Conservation (phyloP, 1,140 invertebrate genomes). For the Pachyrhynchus sulphureomaculatus region DNA sequence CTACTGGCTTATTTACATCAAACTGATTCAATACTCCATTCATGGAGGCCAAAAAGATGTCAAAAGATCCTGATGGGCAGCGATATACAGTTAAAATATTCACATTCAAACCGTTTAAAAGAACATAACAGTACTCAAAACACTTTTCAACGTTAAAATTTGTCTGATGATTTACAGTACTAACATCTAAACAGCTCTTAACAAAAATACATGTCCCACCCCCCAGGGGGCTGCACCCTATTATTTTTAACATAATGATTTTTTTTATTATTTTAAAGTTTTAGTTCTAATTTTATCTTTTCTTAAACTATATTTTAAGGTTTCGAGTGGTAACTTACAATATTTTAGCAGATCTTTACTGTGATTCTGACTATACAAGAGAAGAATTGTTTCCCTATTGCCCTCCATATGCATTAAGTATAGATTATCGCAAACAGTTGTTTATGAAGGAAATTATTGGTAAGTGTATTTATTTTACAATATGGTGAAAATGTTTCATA, state of each 20-base stretch:
- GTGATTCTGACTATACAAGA: slow-evolving; percentile 77
- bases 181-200: too few relatives aligned
- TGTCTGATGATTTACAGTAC: too few relatives aligned
- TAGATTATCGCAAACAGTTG: slow-evolving; percentile 86
- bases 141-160: too few relatives aligned
- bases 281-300: slow-evolving; percentile 3
- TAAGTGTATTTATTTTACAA: slow-evolving; percentile 44
- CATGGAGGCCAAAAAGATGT: too few relatives aligned
- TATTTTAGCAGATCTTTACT: slow-evolving; percentile 85
- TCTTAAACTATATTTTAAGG: slow-evolving; percentile 54
- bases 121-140: too few relatives aligned
- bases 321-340: slow-evolving; percentile 87
- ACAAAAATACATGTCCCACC: too few relatives aligned
- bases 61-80: too few relatives aligned
- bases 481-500: background rate
- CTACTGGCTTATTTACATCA: too few relatives aligned
- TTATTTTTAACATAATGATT: background rate
- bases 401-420: slow-evolving; percentile 73
- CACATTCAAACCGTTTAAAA: too few relatives aligned
- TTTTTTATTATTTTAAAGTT: background rate
- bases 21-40: too few relatives aligned
- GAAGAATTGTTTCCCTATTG: slow-evolving; percentile 79
- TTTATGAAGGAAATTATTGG: slow-evolving; percentile 81
- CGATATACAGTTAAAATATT: too few relatives aligned
- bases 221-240: too few relatives aligned